Evolutionary conservation across 2,888 invertebrate species (phyloP).

Genomic region (Epistrophe grossulariae): DNA sequence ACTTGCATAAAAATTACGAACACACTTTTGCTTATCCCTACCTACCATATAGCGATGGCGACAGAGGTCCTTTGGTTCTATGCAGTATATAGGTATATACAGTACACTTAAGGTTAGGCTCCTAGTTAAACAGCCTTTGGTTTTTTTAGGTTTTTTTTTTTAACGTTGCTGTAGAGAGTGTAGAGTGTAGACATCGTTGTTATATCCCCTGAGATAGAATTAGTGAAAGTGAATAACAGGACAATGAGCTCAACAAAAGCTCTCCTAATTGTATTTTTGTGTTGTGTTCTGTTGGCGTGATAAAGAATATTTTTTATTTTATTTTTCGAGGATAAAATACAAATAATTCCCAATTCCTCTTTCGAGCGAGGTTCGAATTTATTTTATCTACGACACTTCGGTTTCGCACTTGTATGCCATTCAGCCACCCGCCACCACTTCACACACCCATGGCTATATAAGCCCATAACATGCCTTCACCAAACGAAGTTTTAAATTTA

Average conservation of each 20-base stretch:
- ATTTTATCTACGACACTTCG: conserved; percentile 25
- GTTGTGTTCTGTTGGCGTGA: conserved; percentile 17
- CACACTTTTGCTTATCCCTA: conserved; percentile 5
- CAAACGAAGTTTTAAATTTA: conserved; percentile 35
- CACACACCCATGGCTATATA: neutral
- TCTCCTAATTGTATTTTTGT: conserved; percentile 50
- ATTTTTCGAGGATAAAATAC: neutral
- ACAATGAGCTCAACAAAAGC: conserved; percentile 33
- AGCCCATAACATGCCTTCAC: neutral
- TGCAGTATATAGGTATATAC: neutral
- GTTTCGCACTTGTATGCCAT: neutral
- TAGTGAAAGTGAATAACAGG: conserved; percentile 29
- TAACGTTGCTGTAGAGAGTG: neutral
- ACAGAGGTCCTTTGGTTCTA: conserved; percentile 3
- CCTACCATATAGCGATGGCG: neutral
- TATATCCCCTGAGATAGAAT: conserved; percentile 24
- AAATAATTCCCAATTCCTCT: conserved; percentile 12
- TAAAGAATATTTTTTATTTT: conserved; percentile 28
- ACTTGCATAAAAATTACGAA: conserved; percentile 34
- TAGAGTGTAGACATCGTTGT: neutral
- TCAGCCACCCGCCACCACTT: neutral
- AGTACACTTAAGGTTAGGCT: neutral
- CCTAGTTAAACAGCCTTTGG: conserved; percentile 5
- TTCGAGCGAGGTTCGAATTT: conserved; percentile 1
- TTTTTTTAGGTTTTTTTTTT: neutral